Base-by-base conservation (phyloP, 1,140 invertebrate species). In the Drosophila pseudoananassae region DNA sequence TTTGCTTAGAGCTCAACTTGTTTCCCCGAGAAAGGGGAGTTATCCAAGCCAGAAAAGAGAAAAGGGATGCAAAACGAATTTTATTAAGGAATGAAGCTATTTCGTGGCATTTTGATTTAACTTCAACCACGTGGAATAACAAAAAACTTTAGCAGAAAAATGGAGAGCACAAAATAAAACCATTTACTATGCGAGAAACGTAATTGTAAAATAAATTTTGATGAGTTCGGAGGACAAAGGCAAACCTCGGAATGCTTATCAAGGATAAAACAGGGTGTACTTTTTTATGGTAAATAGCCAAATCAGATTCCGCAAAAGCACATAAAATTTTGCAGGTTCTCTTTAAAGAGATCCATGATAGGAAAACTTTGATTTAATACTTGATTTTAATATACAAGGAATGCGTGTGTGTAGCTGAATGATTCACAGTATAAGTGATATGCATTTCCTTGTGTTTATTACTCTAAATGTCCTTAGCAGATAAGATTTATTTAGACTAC, bases 211-310 rank as follows among this genome's bases (percentile, higher is more conserved):
- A 49, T 70, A 49, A 70, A 70, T 56, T 46, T 56, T 56, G 51
- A 49, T 38, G 50, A 27, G 57, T 51, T 40, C 36, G 36, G 15
- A 15, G 46, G 36, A 33, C 40, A 31, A 46, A 31, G 45, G 50
- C 36, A 23, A 47, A 10, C 58, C 45, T 43, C 69, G 47, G 50
- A 52, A 51, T 76, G 47, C 55, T 61, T 75, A 70, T 63, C 63
- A 65, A 78, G 81, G 81, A 78, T 82, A 74, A 87, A 78, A 85
- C 81, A 85, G 81, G 81, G 81, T 85, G 82, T 57, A 73, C 70
- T 53, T 43, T 54, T 51, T 69, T 76, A 78, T 68, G 68, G 59
- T 50, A 80, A 68, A 69, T 74, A 69, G 81, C 81, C 76, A 84
- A 80, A 82, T 64, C 56, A 47, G 64, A 73, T 31, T 29, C 12